These are phyloP conservation scores for Meliscaeva auricollis DNA, from an alignment of 2,888 invertebrate species.

Conservation along the genomic window DNA sequence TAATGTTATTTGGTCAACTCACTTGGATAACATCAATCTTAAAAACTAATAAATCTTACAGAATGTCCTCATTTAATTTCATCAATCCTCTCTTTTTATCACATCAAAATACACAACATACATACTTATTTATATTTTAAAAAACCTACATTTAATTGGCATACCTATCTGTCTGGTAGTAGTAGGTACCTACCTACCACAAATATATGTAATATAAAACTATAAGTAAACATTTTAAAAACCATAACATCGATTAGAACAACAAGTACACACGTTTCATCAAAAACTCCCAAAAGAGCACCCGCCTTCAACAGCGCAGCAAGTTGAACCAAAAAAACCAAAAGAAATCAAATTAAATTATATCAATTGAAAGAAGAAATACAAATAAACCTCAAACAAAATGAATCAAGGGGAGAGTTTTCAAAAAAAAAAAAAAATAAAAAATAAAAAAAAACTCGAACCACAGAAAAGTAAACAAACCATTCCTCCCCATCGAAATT, in stretches of 20 bases:
- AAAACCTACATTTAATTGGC: neutral
- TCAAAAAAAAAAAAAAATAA: neutral
- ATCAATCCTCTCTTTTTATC: too few relatives aligned
- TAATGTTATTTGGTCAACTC: too few relatives aligned
- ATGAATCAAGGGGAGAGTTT: slow-evolving; percentile 11
- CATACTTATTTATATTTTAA: too few relatives aligned
- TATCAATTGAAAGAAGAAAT: slow-evolving; percentile 80
- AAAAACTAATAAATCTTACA: too few relatives aligned
- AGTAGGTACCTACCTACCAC: neutral
- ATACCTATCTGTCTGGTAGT: neutral
- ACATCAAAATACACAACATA: too few relatives aligned
- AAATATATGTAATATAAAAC: slow-evolving; percentile 8
- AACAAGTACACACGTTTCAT: slow-evolving; percentile 44
- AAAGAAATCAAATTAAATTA: slow-evolving; percentile 80
- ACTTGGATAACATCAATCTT: too few relatives aligned
- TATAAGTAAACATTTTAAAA: slow-evolving; percentile 48
- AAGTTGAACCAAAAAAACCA: slow-evolving; percentile 78
- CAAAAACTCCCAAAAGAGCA: slow-evolving; percentile 37
- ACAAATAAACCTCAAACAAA: slow-evolving; percentile 59
- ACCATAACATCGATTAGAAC: slow-evolving; percentile 45
- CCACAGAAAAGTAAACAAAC: slow-evolving; percentile 74
- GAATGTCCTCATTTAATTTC: too few relatives aligned
- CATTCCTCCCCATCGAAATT: slow-evolving; percentile 40
- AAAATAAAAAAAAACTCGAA: slow-evolving; percentile 29
- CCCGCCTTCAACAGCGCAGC: neutral